phyloP scores from a whole-genome alignment of 2,797 vertebrate genomes.

The Peromyscus eremicus region DNA sequence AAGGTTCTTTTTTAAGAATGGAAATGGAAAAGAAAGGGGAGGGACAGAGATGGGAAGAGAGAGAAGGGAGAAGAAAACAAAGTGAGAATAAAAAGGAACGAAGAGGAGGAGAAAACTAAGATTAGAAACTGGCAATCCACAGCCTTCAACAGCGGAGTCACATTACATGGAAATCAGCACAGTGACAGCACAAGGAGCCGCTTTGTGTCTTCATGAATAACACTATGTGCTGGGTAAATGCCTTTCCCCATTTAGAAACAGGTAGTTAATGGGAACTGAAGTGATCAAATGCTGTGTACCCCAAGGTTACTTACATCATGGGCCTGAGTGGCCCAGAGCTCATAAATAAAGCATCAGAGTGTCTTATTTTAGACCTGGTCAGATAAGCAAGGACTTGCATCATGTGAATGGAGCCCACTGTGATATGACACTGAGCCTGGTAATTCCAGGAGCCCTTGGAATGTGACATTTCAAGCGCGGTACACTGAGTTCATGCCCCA shows the following conservation, averaged over 20 bases:
- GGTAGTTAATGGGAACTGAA: constrained; percentile 80
- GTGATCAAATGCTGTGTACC: constrained; percentile 82
- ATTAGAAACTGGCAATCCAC: constrained; percentile 74
- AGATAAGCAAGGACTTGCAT: constrained; percentile 86
- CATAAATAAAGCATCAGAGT: constrained; percentile 88
- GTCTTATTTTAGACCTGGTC: constrained; percentile 86
- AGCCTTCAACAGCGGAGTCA: constrained; percentile 80
- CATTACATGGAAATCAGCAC: constrained; percentile 74
- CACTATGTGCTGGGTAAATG: constrained; percentile 72
- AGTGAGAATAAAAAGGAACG: neutral
- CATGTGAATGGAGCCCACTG: constrained; percentile 84
- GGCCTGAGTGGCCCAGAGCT: constrained; percentile 59
- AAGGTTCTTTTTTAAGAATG: constrained; percentile 68
- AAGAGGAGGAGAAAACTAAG: constrained; percentile 54
- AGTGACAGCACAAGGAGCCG: constrained; percentile 66
- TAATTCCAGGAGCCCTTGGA: constrained; percentile 87
- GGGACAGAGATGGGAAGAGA: too few relatives aligned
- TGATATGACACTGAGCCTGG: constrained; percentile 84
- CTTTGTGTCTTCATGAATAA: constrained; percentile 77
- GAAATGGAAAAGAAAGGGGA: neutral
- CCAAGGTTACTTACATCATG: constrained; percentile 85
- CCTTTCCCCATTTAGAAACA: constrained; percentile 82
- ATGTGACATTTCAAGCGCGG: constrained; percentile 90
- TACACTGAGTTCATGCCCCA: constrained; percentile 80
- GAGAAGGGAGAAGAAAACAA: too few relatives aligned